phyloP scores from a whole-genome alignment of 2,888 invertebrate genomes.

The Diarsia brunnea region DNA sequence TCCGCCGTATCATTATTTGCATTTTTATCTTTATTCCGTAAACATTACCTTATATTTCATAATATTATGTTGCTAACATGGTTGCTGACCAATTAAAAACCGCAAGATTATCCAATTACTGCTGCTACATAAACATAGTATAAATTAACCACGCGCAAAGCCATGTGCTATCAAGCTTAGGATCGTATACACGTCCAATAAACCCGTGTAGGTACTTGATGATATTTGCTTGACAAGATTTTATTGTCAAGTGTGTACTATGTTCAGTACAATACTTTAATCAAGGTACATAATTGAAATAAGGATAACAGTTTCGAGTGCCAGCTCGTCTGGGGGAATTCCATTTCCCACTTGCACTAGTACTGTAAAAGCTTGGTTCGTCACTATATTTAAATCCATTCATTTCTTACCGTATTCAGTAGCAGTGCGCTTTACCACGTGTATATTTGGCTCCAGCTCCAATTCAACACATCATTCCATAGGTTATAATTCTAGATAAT shows the following conservation, averaged over 20 bases:
- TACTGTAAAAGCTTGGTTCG: conserved; percentile 17
- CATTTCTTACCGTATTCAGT: conserved; percentile 29
- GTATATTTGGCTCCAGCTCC: conserved; percentile 48
- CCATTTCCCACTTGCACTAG: conserved; percentile 16
- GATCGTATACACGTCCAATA: conserved; percentile 31
- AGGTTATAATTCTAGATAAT: conserved; percentile 43
- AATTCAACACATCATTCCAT: conserved; percentile 36
- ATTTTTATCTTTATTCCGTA: conserved; percentile 15
- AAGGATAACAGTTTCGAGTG: conserved; percentile 22
- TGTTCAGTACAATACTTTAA: conserved; percentile 12
- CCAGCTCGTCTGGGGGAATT: conserved; percentile 33
- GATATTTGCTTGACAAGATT: conserved; percentile 30
- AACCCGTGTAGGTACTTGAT: conserved; percentile 5
- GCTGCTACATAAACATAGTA: conserved; percentile 36
- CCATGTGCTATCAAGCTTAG: conserved; percentile 27
- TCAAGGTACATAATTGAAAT: conserved; percentile 22
- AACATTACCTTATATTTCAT: conserved; percentile 18
- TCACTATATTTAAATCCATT: conserved; percentile 31
- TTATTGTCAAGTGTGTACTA: conserved; percentile 20
- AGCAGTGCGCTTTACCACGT: conserved; percentile 24
- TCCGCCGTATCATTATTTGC: not conserved
- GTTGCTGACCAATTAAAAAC: conserved; percentile 30
- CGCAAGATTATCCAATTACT: conserved; percentile 37
- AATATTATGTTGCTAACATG: conserved; percentile 16
- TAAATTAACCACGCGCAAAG: conserved; percentile 38